A percentile compares a stretch with the other conserved stretches of the same genome.
Conservation (phyloP, 2,797 vertebrate species). For the Aythya fuligula region DNA sequence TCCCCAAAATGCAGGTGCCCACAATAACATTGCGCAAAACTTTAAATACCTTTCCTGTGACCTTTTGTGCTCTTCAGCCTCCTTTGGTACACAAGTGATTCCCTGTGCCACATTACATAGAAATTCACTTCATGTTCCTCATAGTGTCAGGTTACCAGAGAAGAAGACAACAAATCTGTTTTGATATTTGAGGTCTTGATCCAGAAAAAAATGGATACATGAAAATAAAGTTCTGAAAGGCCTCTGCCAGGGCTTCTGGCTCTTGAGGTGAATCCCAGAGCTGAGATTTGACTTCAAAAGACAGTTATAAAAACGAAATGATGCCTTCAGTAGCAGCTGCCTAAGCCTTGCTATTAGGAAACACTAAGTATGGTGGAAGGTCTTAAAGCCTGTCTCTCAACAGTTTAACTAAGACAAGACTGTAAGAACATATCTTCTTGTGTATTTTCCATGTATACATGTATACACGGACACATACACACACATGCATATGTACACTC, state of each 20-base stretch:
- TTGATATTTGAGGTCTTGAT: background rate
- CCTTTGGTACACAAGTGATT: background rate
- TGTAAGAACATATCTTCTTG: background rate
- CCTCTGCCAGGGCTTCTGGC: background rate
- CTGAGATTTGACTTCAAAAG: background rate
- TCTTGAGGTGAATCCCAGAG: background rate
- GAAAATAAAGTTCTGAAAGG: background rate
- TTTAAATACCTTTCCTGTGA: background rate
- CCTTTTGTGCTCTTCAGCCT: background rate
- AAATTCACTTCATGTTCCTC: background rate
- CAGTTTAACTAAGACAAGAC: background rate
- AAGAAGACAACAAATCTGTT: background rate
- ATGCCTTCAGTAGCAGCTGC: background rate
- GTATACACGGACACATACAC: accelerated
- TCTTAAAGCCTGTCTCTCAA: background rate
- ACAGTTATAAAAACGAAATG: background rate
- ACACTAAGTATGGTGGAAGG: background rate
- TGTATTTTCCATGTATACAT: background rate
- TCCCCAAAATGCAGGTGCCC: background rate
- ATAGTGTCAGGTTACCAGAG: background rate
- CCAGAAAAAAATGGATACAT: accelerated
- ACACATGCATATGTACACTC: no score
- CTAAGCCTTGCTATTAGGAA: background rate
- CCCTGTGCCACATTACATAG: background rate
- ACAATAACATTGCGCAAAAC: background rate